Percentiles rank a stretch among this genome's conserved stretches.
Conservation (phyloP, 2,113 vertebrate species). For the Alligator mississippiensis region DNA sequence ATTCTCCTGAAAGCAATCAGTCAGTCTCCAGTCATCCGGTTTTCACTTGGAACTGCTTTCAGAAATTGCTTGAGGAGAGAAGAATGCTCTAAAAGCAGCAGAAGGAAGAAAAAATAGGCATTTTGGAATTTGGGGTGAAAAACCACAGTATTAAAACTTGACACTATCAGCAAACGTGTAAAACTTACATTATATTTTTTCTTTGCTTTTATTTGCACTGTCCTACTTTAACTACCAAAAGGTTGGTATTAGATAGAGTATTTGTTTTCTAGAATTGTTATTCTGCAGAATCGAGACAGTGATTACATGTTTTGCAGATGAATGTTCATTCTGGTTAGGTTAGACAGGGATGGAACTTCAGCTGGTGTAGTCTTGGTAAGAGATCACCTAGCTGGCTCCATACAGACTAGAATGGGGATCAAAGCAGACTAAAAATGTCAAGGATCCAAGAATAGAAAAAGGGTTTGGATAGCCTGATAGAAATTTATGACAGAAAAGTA, state of each 20-base stretch:
- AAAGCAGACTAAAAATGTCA: too few relatives aligned
- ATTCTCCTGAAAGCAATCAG: not conserved
- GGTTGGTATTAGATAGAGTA: not conserved
- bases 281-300: not conserved
- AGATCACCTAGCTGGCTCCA: too few relatives aligned
- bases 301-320: not conserved
- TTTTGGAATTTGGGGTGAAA: not conserved
- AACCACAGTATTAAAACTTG: not conserved
- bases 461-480: too few relatives aligned
- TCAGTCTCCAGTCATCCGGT: not conserved
- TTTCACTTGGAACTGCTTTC: slow-evolving; percentile 33
- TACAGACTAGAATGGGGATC: too few relatives aligned
- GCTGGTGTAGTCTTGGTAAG: not conserved
- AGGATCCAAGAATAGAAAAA: not conserved
- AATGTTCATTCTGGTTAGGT: not conserved
- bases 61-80: not conserved
- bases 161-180: not conserved
- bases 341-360: not conserved
- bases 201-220: not conserved
- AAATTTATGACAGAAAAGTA: too few relatives aligned
- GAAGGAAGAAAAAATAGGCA: not conserved
- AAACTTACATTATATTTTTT: not conserved
- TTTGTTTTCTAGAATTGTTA: not conserved
- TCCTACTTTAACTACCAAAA: not conserved
- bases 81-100: not conserved